Base-by-base conservation (phyloP, 2,888 invertebrate genomes). In the Dryobota labecula region DNA sequence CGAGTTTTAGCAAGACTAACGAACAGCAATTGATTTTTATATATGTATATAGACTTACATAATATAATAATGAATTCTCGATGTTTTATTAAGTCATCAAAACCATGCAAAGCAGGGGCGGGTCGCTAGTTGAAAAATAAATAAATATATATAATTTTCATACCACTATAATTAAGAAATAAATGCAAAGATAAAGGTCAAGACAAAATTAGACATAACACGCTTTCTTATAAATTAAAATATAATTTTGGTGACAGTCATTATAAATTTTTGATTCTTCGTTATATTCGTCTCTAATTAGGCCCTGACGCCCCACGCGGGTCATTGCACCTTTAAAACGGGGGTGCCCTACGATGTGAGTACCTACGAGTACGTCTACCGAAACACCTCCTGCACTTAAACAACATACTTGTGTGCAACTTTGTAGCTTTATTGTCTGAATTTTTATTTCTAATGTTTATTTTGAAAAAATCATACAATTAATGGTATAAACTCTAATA, bases 231-330 rank as follows among this genome's bases (percentile, higher is more conserved):
- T 27, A 30, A 38, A 62, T 41, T 49, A 8, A 30, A n/a, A 36
- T 6, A 47, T 47, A 20, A 24, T 60, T 61, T 47, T 15, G 13
- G 24, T n/a, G 24, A 49, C 9, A 13, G 30, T 24, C 4, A 11
- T 62, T 54, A 49, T 49, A 13, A 7, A 38, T 11, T 27, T 43
- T 27, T 18, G 49, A 43, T 74, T 24, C 27, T 47, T 56, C 33
- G 18, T 45, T 27, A n/a, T 58, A 56, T 76, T 51, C 24, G 41
- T 41, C 13, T 57, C 65, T 77, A 79, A 72, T 82, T 78, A 78
- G 51, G 20, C 20, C 11, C 8, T 45, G 13, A 54, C 72, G 13
- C 67, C 49, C 58, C 41, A 56, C 30, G 38, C 24, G 30, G 65
- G 65, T 68, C 73, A 58, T 63, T 66, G 68, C 24, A 68, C 62